Percentiles rank a stretch among this genome's conserved stretches.
phyloP scores from a whole-genome alignment of 1,140 invertebrate genomes.

The Stegodyphus mimosarum region DNA sequence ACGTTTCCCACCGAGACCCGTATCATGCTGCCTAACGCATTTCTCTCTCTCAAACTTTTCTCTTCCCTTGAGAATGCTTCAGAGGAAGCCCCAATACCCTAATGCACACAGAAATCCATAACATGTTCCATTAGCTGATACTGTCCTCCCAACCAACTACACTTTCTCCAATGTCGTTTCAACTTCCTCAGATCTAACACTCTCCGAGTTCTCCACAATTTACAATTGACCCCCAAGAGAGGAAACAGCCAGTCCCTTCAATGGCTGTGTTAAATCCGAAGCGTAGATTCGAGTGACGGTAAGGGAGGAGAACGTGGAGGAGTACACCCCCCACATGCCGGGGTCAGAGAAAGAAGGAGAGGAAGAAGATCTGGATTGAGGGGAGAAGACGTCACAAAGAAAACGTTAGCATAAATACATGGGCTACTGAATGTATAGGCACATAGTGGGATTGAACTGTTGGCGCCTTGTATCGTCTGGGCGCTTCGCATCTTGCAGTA shows the following conservation, averaged over 20 bases:
- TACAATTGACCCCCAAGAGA: constrained; percentile 31
- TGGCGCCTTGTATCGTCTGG: constrained; percentile 53
- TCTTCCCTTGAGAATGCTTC: no score
- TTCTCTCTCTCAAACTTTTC: no score
- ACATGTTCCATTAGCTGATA: neutral
- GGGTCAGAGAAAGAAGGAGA: neutral
- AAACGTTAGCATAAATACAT: constrained; percentile 59
- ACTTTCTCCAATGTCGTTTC: no score
- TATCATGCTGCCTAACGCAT: no score
- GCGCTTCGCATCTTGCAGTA: neutral
- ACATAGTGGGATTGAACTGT: constrained; percentile 54
- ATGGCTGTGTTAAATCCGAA: constrained; percentile 27
- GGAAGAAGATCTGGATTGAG: constrained; percentile 3
- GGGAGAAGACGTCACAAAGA: constrained; percentile 43
- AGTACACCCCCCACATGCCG: no score
- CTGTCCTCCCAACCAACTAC: no score
- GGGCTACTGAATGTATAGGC: constrained; percentile 36
- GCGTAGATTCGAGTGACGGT: neutral
- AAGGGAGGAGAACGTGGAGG: neutral
- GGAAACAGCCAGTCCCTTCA: neutral
- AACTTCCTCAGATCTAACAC: neutral
- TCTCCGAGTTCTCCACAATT: constrained; percentile 19
- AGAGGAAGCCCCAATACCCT: no score
- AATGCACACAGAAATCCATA: neutral
- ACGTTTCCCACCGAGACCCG: no score